A percentile compares a stretch with the other conserved stretches of the same genome.
These are phyloP conservation scores for Cygnus atratus DNA, from an alignment of 2,113 vertebrate genomes.

Conservation along the genomic window DNA sequence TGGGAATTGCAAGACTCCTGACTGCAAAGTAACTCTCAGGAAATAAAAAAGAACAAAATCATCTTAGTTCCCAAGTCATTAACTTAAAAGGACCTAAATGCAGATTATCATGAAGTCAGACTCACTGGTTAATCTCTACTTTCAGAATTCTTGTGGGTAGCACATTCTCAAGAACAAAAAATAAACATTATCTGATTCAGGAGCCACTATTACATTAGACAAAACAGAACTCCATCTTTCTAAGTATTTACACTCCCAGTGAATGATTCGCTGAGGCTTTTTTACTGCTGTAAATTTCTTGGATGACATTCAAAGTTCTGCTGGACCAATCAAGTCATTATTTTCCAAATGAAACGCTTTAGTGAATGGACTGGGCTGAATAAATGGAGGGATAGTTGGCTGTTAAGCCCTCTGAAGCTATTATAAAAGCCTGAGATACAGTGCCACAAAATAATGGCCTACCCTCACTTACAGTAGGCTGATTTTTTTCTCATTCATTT, in stretches of 20 bases:
- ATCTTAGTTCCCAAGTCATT: not conserved
- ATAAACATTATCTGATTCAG: not conserved
- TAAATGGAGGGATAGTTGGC: not conserved
- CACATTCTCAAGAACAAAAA: not conserved
- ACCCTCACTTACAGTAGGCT: not conserved
- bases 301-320: constrained; percentile 25
- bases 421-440: not conserved
- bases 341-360: constrained; percentile 45
- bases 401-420: not conserved
- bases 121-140: not conserved
- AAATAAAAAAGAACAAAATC: not conserved
- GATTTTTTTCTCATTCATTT: constrained; percentile 1
- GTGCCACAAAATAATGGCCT: not conserved
- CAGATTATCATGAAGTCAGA: not conserved
- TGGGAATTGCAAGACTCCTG: not conserved
- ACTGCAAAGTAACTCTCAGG: not conserved
- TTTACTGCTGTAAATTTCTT: constrained; percentile 38
- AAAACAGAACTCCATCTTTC: constrained; percentile 15
- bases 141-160: not conserved
- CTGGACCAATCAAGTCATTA: constrained; percentile 27
- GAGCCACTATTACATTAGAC: not conserved
- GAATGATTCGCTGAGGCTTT: constrained; percentile 12
- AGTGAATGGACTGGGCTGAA: not conserved
- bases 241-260: constrained; percentile 1
- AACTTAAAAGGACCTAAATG: not conserved